phyloP scores from a whole-genome alignment of 2,888 invertebrate species.

The Harpagoxenus sublaevis region DNA sequence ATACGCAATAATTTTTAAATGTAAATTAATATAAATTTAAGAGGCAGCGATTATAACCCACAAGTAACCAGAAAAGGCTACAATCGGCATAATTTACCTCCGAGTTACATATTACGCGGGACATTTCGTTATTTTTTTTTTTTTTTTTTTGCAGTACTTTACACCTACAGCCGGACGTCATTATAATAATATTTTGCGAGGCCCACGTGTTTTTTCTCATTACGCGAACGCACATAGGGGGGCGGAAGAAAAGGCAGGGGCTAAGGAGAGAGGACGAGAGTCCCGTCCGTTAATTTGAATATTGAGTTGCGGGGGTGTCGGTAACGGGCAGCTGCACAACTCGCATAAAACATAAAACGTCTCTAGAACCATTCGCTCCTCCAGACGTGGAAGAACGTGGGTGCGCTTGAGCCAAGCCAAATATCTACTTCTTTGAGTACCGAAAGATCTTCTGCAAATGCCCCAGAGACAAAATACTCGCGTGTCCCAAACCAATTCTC shows the following conservation, averaged over 20 bases:
- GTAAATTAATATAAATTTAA: constrained; percentile 17
- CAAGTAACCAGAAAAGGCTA: background rate
- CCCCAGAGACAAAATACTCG: constrained; percentile 75
- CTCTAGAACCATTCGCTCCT: constrained; percentile 78
- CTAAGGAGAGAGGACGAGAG: constrained; percentile 36
- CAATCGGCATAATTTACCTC: constrained; percentile 13
- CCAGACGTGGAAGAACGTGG: constrained; percentile 65
- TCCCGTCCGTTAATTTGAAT: constrained; percentile 84
- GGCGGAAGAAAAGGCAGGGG: constrained; percentile 48
- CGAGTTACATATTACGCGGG: background rate
- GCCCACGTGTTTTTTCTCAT: constrained; percentile 76
- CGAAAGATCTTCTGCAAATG: constrained; percentile 69
- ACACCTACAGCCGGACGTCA: constrained; percentile 67
- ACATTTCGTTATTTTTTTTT: constrained; percentile 33
- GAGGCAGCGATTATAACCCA: background rate
- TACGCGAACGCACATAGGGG: constrained; percentile 69
- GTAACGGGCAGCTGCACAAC: constrained; percentile 83
- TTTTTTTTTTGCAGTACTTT: constrained; percentile 30
- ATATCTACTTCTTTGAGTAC: constrained; percentile 63
- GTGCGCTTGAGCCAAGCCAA: constrained; percentile 64
- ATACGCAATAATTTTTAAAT: background rate
- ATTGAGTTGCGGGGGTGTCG: constrained; percentile 85
- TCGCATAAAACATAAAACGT: constrained; percentile 84
- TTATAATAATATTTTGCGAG: constrained; percentile 77
- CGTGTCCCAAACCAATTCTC: constrained; percentile 72